These are phyloP conservation scores for Zonotrichia leucophrys DNA, from an alignment of 2,113 vertebrate species.

Conservation along the genomic window DNA sequence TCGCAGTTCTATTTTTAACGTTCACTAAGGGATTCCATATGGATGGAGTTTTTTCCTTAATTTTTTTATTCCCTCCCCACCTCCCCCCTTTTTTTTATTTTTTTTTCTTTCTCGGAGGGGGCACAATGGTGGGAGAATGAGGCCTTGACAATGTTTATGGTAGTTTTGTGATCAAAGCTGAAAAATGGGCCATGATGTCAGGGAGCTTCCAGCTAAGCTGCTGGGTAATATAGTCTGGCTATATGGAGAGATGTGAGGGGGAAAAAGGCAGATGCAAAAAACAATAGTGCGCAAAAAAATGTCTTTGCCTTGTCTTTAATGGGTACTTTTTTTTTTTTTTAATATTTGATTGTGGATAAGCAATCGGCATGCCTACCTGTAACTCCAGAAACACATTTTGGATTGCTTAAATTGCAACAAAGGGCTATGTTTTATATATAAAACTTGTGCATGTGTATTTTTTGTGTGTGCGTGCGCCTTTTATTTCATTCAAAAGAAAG, in stretches of 20 bases:
- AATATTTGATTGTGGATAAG: background rate
- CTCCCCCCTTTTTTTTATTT: no score
- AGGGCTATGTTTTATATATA: constrained; percentile 34
- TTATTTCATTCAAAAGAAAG: constrained; percentile 71
- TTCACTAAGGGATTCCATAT: background rate
- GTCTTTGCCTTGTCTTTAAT: background rate
- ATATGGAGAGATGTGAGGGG: background rate
- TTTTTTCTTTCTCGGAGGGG: background rate
- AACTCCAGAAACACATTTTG: background rate
- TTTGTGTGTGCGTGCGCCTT: background rate
- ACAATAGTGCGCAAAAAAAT: background rate
- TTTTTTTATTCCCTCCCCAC: rapidly evolving
- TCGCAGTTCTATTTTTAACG: background rate
- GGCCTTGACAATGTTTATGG: background rate
- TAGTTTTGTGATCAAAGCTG: background rate
- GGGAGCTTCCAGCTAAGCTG: background rate
- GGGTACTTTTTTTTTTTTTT: no score
- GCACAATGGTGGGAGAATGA: background rate
- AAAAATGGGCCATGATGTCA: background rate
- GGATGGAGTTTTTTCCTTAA: background rate
- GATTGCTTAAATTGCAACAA: constrained; percentile 64
- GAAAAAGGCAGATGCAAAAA: background rate
- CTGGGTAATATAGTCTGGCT: background rate
- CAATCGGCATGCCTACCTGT: background rate
- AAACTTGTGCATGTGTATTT: constrained; percentile 23